Percentiles rank a stretch among this genome's conserved stretches.
phyloP scores from a whole-genome alignment of 2,797 vertebrate genomes.

The Melanotaenia nigrans region DNA sequence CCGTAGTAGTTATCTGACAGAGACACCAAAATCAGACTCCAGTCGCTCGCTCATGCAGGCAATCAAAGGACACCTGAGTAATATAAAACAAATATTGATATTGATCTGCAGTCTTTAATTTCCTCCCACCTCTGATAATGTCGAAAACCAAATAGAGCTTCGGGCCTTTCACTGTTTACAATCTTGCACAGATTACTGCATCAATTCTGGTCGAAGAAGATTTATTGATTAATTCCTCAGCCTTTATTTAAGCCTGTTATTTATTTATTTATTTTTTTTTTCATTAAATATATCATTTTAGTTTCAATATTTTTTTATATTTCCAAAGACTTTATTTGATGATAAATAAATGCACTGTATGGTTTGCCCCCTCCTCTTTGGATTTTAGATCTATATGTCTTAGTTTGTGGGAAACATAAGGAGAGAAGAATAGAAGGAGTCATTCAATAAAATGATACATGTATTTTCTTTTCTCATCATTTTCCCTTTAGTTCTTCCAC shows the following conservation, averaged over 20 bases:
- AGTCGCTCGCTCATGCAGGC: conserved; percentile 66
- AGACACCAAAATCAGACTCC: conserved; percentile 71
- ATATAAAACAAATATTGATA: conserved; percentile 81
- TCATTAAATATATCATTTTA: conserved; percentile 57
- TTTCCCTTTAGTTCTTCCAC: conserved; percentile 35
- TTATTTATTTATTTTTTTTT: conserved; percentile 44
- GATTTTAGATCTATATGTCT: conserved; percentile 11
- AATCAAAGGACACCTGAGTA: conserved; percentile 75
- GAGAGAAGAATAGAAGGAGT: conserved; percentile 8
- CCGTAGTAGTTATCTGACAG: conserved; percentile 67
- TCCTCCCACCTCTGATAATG: conserved; percentile 72
- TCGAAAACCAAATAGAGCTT: conserved; percentile 66
- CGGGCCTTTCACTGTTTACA: conserved; percentile 61
- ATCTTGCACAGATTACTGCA: conserved; percentile 65
- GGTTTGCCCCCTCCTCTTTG: not conserved
- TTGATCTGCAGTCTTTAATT: conserved; percentile 77
- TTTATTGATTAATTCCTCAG: conserved; percentile 68
- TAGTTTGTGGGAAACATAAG: conserved; percentile 23
- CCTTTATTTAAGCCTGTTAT: conserved; percentile 62
- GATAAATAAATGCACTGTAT: conserved; percentile 23
- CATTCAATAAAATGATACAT: conserved; percentile 29
- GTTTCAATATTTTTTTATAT: conserved; percentile 47
- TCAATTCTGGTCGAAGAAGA: conserved; percentile 62
- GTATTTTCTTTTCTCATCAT: conserved; percentile 27
- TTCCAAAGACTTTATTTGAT: conserved; percentile 37